A percentile compares a stretch with the other conserved stretches of the same genome.
Evolutionary conservation across 2,888 invertebrate genomes (phyloP).

Genomic region (Trissolcus brochymenae): DNA sequence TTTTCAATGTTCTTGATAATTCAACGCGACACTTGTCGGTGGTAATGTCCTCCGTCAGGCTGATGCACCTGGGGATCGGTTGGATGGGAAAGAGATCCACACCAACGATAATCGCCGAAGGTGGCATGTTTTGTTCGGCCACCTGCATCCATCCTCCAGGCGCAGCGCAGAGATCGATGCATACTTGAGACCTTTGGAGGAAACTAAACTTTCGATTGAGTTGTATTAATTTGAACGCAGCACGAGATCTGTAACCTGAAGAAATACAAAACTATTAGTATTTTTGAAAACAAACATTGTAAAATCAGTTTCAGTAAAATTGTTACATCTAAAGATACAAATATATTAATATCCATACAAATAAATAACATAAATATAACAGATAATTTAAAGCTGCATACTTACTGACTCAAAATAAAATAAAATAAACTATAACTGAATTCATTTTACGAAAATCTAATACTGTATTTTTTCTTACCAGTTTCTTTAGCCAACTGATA

Average conservation of each 20-base stretch:
- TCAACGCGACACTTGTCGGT: constrained; percentile 93
- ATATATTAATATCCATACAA: background rate
- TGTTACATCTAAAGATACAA: background rate
- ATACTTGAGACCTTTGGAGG: constrained; percentile 95
- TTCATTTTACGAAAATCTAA: background rate
- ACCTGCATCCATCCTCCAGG: constrained; percentile 99
- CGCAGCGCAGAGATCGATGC: constrained; percentile 98
- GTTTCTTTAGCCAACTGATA: constrained; percentile 99
- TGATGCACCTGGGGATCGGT: constrained; percentile 92
- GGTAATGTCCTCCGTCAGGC: constrained; percentile 96
- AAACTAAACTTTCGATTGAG: constrained; percentile 98
- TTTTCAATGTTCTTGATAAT: constrained; percentile 90
- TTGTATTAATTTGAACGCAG: constrained; percentile 99
- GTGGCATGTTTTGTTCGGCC: constrained; percentile 97
- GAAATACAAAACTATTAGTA: background rate
- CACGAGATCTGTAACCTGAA: constrained; percentile 95
- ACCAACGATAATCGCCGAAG: constrained; percentile 95
- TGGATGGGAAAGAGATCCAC: constrained; percentile 97
- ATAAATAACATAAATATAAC: background rate
- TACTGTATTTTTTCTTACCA: constrained; percentile 79
- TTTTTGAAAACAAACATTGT: background rate
- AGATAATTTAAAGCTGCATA: background rate
- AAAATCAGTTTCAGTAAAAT: background rate
- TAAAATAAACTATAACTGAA: no score
- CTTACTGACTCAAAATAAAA: background rate